A percentile compares a stretch with the other conserved stretches of the same genome.
Conservation (phyloP, 2,797 vertebrate species). For the Amblyopsis hoosieri region DNA sequence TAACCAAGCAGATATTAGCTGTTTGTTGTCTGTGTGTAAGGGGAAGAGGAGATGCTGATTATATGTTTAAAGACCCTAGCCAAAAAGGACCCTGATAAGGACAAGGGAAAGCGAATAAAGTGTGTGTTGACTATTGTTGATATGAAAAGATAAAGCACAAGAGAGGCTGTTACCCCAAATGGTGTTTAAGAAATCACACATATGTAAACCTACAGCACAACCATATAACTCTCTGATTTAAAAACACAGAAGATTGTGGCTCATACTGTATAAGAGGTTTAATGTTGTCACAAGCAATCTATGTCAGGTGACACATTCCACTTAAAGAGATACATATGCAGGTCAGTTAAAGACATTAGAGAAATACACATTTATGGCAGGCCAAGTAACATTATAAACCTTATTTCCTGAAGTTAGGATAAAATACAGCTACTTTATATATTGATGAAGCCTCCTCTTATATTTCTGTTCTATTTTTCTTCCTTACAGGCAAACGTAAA, state of each 20-base stretch:
- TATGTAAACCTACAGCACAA: background rate
- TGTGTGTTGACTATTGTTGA: background rate
- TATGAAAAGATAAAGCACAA: background rate
- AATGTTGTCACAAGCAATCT: constrained; percentile 18
- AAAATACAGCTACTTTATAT: background rate
- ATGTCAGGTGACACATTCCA: constrained; percentile 28
- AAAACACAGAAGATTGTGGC: constrained; percentile 14
- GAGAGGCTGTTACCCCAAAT: background rate
- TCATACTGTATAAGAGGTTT: background rate
- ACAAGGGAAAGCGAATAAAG: background rate
- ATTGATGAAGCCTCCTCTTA: too few species aligned
- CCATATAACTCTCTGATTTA: constrained; percentile 12
- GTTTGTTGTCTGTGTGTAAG: constrained; percentile 36
- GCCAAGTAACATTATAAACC: background rate
- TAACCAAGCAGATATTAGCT: constrained; percentile 61
- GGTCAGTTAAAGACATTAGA: background rate
- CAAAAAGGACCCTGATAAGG: constrained; percentile 25
- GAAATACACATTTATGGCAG: background rate
- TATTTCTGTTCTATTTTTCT: too few species aligned
- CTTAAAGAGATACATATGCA: constrained; percentile 3
- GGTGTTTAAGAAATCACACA: background rate
- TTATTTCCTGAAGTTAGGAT: background rate
- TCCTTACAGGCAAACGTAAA: too few species aligned
- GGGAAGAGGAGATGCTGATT: background rate
- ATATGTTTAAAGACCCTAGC: constrained; percentile 9